Evolutionary conservation across 2,888 invertebrate genomes (phyloP).

Genomic region (Drosophila aldrichi): DNA sequence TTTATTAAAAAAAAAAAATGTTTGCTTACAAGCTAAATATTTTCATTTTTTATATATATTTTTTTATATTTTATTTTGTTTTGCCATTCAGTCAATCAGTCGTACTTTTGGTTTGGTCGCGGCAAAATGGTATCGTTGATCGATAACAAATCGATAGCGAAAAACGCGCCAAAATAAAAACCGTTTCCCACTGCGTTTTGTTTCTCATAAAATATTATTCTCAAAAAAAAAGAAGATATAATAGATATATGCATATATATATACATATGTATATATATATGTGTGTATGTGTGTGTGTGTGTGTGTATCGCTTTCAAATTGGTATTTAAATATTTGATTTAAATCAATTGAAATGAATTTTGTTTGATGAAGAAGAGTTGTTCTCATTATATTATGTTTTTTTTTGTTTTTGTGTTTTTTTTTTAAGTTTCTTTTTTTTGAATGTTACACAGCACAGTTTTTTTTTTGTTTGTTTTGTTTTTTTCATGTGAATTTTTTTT

Average conservation of each 20-base stretch:
- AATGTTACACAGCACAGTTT: constrained; percentile 63
- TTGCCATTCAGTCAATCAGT: constrained; percentile 85
- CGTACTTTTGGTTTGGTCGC: constrained; percentile 82
- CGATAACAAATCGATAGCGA: constrained; percentile 58
- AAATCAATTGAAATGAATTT: constrained; percentile 63
- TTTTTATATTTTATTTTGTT: constrained; percentile 57
- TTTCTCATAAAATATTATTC: constrained; percentile 69
- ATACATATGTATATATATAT: neutral
- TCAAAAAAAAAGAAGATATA: constrained; percentile 38
- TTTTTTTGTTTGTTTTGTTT: neutral
- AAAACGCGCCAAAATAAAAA: constrained; percentile 62
- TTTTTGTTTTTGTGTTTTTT: too few relatives aligned
- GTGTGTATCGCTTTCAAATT: constrained; percentile 56
- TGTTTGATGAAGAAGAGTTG: constrained; percentile 7
- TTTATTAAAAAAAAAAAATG: constrained; percentile 52
- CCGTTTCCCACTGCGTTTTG: constrained; percentile 76
- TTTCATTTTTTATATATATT: constrained; percentile 39
- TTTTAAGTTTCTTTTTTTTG: neutral
- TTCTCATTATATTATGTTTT: neutral
- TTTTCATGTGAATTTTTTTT: constrained; percentile 46
- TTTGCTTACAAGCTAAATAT: constrained; percentile 57
- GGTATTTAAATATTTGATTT: constrained; percentile 68
- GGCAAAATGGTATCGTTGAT: constrained; percentile 39
- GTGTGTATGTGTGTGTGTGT: constrained; percentile 14
- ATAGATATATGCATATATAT: constrained; percentile 26